A percentile compares a stretch with the other conserved stretches of the same genome.
Evolutionary conservation across 2,888 invertebrate genomes (phyloP).

Genomic region (Andrena fulva): DNA sequence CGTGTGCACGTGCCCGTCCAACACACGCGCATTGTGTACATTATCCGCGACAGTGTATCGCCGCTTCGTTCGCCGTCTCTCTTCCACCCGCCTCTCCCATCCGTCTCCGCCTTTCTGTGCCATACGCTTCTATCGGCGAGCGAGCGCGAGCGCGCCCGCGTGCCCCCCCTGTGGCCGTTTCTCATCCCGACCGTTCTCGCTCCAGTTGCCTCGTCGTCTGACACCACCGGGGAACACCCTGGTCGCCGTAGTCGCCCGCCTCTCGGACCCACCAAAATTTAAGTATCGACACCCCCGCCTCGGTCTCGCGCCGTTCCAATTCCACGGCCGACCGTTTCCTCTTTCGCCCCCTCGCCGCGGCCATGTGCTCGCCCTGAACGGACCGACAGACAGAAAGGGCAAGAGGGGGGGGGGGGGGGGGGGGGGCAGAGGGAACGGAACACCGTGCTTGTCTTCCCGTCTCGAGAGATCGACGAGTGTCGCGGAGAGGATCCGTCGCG

Average conservation of each 20-base stretch:
- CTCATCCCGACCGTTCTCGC: conserved; percentile 21
- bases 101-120: conserved; percentile 2
- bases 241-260: conserved; percentile 11
- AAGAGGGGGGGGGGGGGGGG: too few relatives aligned
- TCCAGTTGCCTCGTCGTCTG: conserved; percentile 46
- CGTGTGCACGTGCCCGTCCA: conserved; percentile 44
- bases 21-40: conserved; percentile 25
- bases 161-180: conserved; percentile 9
- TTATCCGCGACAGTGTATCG: conserved; percentile 13
- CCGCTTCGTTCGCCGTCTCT: not conserved
- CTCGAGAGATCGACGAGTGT: conserved; percentile 12
- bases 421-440: conserved; percentile 39
- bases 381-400: not conserved
- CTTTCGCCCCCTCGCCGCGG: not conserved
- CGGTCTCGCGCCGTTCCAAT: not conserved
- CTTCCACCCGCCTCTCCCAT: conserved; percentile 11
- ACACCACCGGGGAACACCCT: conserved; percentile 31
- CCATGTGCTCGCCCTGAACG: not conserved
- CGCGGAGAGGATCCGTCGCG: conserved; percentile 49
- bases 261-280: conserved; percentile 58
- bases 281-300: conserved; percentile 46
- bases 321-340: conserved; percentile 30
- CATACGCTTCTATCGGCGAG: not conserved
- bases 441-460: conserved; percentile 17
- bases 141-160: not conserved